phyloP scores from a whole-genome alignment of 2,888 invertebrate genomes.

The Protodeltote pygarga region DNA sequence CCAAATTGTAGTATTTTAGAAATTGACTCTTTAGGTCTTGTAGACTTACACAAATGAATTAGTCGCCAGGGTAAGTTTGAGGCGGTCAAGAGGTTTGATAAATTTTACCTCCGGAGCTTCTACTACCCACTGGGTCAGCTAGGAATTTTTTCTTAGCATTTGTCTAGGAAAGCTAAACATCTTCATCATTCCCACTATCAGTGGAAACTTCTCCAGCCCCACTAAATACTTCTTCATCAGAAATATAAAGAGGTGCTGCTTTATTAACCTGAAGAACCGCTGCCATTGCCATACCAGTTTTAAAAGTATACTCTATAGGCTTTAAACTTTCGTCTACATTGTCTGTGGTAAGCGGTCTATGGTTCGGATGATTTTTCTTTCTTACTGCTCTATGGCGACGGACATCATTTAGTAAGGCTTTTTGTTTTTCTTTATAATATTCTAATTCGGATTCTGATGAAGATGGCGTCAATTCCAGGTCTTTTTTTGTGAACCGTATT shows the following conservation, averaged over 20 bases:
- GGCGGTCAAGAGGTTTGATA: no score
- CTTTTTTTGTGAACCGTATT: conserved; percentile 65
- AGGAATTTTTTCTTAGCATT: neutral
- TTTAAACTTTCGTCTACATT: conserved; percentile 74
- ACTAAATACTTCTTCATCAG: conserved; percentile 76
- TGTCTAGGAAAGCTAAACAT: conserved; percentile 47
- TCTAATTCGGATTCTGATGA: conserved; percentile 75
- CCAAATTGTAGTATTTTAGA: no score
- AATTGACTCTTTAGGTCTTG: no score
- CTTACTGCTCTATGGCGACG: conserved; percentile 69
- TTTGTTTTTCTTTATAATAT: conserved; percentile 52
- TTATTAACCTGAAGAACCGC: conserved; percentile 74
- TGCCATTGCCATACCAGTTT: conserved; percentile 83
- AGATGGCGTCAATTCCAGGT: conserved; percentile 68
- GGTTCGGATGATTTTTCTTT: conserved; percentile 67
- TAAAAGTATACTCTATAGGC: conserved; percentile 81
- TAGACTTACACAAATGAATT: no score
- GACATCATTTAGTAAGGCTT: conserved; percentile 67
- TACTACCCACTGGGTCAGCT: neutral
- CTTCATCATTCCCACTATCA: conserved; percentile 83
- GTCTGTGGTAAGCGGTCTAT: conserved; percentile 53
- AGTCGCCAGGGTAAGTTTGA: no score
- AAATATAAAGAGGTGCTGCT: conserved; percentile 61
- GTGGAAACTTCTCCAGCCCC: conserved; percentile 80
- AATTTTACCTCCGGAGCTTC: no score